A percentile compares a stretch with the other conserved stretches of the same genome.
Conservation (phyloP, 2,888 invertebrate species). For the Rhagophthalmus giganteus region DNA sequence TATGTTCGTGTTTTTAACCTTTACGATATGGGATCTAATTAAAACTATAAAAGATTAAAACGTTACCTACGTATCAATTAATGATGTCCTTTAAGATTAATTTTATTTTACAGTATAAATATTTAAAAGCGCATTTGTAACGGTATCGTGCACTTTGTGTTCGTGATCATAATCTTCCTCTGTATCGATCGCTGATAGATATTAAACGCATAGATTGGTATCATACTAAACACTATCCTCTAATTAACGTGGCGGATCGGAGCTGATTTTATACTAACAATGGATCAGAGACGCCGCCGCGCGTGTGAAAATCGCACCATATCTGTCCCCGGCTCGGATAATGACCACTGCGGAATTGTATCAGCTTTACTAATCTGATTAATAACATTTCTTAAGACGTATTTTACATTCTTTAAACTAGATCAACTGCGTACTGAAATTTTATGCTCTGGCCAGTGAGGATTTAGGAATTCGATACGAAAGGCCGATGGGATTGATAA, state of each 20-base stretch:
- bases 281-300: conserved; percentile 32
- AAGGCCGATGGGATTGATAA: too few relatives aligned
- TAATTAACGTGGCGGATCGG: conserved; percentile 33
- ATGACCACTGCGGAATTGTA: conserved; percentile 29
- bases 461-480: too few relatives aligned
- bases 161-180: conserved; percentile 32
- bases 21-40: too few relatives aligned
- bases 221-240: conserved; percentile 31
- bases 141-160: conserved; percentile 26
- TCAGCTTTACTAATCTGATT: conserved; percentile 24
- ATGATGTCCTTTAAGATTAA: too few relatives aligned
- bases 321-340: conserved; percentile 29
- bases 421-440: too few relatives aligned
- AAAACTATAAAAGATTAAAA: too few relatives aligned
- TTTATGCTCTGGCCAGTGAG: too few relatives aligned
- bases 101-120: conserved; percentile 16
- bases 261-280: conserved; percentile 32
- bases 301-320: conserved; percentile 31
- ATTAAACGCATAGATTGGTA: conserved; percentile 32
- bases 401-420: conserved; percentile 13
- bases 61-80: too few relatives aligned
- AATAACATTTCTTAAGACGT: conserved; percentile 12
- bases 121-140: conserved; percentile 27
- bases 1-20: too few relatives aligned
- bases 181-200: conserved; percentile 30